A percentile compares a stretch with the other conserved stretches of the same genome.
Evolutionary conservation across 2,113 vertebrate genomes (phyloP).

Genomic region (Pholis gunnellus): DNA sequence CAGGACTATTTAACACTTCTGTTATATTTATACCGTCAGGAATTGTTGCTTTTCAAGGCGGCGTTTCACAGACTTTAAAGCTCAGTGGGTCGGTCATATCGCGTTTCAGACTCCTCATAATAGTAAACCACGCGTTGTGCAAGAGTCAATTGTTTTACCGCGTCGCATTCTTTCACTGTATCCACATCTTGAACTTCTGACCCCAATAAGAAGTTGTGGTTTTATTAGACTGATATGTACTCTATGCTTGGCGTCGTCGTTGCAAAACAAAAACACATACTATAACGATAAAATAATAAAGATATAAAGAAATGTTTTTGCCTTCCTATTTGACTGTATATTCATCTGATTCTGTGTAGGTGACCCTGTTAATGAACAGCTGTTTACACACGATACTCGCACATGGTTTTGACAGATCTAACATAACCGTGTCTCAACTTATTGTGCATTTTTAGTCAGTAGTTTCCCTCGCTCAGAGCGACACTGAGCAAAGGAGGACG

Average conservation of each 20-base stretch:
- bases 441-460: not conserved
- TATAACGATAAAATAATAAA: not conserved
- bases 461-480: not conserved
- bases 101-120: not conserved
- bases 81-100: not conserved
- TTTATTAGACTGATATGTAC: not conserved
- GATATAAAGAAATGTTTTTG: not conserved
- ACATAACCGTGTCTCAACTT: too few relatives aligned
- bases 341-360: not conserved
- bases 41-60: not conserved
- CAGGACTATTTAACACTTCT: not conserved
- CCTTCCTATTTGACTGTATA: not conserved
- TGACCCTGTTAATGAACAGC: not conserved
- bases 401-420: too few relatives aligned
- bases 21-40: not conserved
- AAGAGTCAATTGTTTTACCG: constrained; percentile 5
- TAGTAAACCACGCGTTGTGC: constrained; percentile 10
- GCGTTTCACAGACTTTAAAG: not conserved
- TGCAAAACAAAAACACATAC: not conserved
- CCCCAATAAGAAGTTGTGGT: not conserved
- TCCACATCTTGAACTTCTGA: constrained; percentile 8
- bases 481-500: not conserved
- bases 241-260: not conserved
- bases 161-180: not conserved
- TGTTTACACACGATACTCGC: not conserved